A percentile compares a stretch with the other conserved stretches of the same genome.
Evolutionary conservation across 2,888 invertebrate species (phyloP).

Genomic region (Timema cristinae): DNA sequence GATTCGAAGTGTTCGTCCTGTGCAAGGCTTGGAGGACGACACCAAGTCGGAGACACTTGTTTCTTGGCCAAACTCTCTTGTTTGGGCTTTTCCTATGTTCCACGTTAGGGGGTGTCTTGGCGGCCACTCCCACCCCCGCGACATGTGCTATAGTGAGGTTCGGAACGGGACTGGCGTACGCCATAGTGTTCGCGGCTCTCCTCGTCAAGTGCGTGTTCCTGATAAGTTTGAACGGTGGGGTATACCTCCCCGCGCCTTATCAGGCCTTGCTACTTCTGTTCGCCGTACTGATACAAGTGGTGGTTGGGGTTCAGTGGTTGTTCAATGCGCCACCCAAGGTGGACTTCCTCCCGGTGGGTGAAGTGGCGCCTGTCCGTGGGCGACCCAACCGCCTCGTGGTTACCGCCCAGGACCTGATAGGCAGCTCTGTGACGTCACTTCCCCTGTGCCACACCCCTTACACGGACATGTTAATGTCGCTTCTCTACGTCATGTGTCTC

Average conservation of each 20-base stretch:
- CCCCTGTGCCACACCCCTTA: slow-evolving; percentile 63
- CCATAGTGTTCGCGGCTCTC: slow-evolving; percentile 84
- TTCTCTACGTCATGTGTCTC: slow-evolving; percentile 78
- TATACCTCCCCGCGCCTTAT: slow-evolving; percentile 88
- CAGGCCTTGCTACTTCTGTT: slow-evolving; percentile 83
- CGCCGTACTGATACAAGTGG: slow-evolving; percentile 85
- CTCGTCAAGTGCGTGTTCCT: slow-evolving; percentile 93
- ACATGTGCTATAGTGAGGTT: slow-evolving; percentile 80
- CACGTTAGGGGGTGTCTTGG: slow-evolving; percentile 71
- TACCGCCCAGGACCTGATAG: slow-evolving; percentile 43
- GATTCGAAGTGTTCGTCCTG: slow-evolving; percentile 84
- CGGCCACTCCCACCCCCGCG: slow-evolving; percentile 71
- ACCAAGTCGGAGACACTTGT: slow-evolving; percentile 78
- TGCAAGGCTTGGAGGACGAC: slow-evolving; percentile 80
- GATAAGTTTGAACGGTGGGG: slow-evolving; percentile 84
- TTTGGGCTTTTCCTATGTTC: slow-evolving; percentile 79
- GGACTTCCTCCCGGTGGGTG: slow-evolving; percentile 46
- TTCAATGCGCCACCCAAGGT: slow-evolving; percentile 71
- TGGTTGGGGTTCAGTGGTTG: slow-evolving; percentile 80
- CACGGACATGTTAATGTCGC: slow-evolving; percentile 68
- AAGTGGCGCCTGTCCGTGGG: slow-evolving; percentile 38
- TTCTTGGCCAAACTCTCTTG: slow-evolving; percentile 81
- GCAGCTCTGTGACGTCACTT: slow-evolving; percentile 29
- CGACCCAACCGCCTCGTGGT: slow-evolving; percentile 31
- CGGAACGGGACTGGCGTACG: slow-evolving; percentile 73